Evolutionary conservation across 2,113 vertebrate species (phyloP).

Genomic region (Gopherus flavomarginatus): DNA sequence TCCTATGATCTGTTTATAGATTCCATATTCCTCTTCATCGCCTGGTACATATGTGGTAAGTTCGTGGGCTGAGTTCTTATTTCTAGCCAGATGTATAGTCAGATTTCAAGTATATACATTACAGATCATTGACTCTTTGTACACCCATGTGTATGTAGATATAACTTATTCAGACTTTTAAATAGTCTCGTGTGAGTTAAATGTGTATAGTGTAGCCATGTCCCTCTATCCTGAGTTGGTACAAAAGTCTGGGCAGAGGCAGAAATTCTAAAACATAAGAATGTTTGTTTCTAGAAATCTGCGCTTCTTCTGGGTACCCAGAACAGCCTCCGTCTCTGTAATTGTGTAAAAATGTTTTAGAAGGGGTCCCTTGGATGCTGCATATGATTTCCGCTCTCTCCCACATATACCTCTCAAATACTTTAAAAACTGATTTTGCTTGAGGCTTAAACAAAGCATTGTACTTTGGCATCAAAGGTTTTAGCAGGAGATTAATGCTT

Average conservation of each 20-base stretch:
- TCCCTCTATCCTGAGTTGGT: neutral
- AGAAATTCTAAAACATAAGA: rapidly evolving
- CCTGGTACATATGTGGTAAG: conserved; percentile 98
- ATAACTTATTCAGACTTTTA: neutral
- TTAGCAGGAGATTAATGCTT: neutral
- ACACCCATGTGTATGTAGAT: neutral
- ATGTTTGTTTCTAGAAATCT: neutral
- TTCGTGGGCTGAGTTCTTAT: neutral
- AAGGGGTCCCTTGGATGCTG: neutral
- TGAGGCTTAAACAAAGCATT: neutral
- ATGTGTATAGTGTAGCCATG: neutral
- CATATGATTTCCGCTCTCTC: neutral
- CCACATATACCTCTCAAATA: neutral
- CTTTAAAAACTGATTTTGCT: neutral
- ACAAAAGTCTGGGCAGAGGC: neutral
- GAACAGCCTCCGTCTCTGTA: neutral
- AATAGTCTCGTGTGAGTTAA: neutral
- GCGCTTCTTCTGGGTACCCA: no score
- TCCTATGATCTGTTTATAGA: conserved; percentile 80
- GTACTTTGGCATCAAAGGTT: neutral
- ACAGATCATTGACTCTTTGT: neutral
- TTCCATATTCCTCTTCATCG: conserved; percentile 98
- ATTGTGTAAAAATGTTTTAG: neutral
- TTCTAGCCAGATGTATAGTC: rapidly evolving
- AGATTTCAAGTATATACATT: rapidly evolving